A percentile compares a stretch with the other conserved stretches of the same genome.
Conservation (phyloP, 2,113 vertebrate genomes). For the Pachyramphus minor region DNA sequence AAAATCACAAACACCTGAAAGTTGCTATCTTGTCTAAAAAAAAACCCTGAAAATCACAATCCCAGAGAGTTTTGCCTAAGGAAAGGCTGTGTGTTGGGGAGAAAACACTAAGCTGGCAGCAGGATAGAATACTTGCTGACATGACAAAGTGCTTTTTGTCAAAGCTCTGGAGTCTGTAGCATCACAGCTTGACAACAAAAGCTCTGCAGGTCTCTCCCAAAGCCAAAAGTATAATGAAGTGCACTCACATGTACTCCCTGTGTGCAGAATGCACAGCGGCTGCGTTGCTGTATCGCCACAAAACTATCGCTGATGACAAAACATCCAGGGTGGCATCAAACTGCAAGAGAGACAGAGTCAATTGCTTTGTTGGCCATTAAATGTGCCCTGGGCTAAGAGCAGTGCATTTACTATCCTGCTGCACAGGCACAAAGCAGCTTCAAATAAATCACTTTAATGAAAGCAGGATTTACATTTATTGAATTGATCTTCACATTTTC, state of each 20-base stretch:
- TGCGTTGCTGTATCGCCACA: slow-evolving; percentile 98
- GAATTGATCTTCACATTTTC: background rate
- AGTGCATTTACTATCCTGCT: background rate
- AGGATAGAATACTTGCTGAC: background rate
- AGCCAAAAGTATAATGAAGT: background rate
- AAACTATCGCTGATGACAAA: slow-evolving; percentile 91
- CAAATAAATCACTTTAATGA: background rate
- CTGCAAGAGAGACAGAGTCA: slow-evolving; percentile 71
- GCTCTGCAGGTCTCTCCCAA: background rate
- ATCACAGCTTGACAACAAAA: background rate
- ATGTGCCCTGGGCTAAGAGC: background rate
- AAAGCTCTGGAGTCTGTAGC: background rate
- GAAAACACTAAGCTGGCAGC: background rate
- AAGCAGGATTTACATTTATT: background rate
- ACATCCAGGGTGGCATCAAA: slow-evolving; percentile 96
- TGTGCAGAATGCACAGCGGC: slow-evolving; percentile 96
- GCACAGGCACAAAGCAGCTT: background rate
- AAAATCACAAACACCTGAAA: background rate
- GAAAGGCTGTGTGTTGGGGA: background rate
- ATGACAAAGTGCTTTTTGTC: background rate
- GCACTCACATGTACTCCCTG: slow-evolving; percentile 95
- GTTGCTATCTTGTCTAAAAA: background rate
- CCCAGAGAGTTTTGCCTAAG: background rate
- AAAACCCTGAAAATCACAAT: background rate
- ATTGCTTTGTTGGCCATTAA: background rate